Evolutionary conservation across 2,797 vertebrate genomes (phyloP).

Genomic region (Sardinella longiceps): DNA sequence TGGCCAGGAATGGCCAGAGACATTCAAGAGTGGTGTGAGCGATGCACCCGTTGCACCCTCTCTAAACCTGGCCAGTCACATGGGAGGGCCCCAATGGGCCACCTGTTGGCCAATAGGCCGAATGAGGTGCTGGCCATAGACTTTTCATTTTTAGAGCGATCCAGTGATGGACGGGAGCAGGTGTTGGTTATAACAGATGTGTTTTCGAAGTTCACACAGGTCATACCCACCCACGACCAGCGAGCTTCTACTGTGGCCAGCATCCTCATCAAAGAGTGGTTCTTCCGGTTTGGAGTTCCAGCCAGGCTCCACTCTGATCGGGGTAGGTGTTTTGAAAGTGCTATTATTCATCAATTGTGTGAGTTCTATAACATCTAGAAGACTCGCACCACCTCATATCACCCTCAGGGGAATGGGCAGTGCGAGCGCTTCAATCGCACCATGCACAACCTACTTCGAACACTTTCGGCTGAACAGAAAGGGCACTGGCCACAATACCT

Average conservation of each 20-base stretch:
- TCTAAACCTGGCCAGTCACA: too few relatives aligned
- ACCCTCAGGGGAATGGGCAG: neutral
- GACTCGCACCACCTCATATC: neutral
- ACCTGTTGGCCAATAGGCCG: neutral
- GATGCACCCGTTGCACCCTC: too few relatives aligned
- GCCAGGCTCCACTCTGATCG: constrained; percentile 29
- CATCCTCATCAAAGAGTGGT: constrained; percentile 18
- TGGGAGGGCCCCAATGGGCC: too few relatives aligned
- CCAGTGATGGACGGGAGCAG: neutral
- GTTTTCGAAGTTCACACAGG: constrained; percentile 28
- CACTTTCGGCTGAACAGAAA: neutral
- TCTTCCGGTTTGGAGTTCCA: constrained; percentile 21
- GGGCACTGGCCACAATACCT: neutral
- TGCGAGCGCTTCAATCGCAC: too few relatives aligned
- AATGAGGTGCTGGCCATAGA: constrained; percentile 33
- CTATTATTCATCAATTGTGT: constrained; percentile 11
- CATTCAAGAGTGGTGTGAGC: too few relatives aligned
- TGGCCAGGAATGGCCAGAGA: too few relatives aligned
- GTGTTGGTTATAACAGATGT: constrained; percentile 25
- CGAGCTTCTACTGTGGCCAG: neutral
- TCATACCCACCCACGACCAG: constrained; percentile 16
- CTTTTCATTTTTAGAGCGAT: constrained; percentile 5
- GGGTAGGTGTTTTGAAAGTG: constrained; percentile 10
- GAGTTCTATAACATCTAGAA: neutral
- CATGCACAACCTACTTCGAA: neutral